Base-by-base conservation (phyloP, 1,140 invertebrate species). In the Babylonia areolata region DNA sequence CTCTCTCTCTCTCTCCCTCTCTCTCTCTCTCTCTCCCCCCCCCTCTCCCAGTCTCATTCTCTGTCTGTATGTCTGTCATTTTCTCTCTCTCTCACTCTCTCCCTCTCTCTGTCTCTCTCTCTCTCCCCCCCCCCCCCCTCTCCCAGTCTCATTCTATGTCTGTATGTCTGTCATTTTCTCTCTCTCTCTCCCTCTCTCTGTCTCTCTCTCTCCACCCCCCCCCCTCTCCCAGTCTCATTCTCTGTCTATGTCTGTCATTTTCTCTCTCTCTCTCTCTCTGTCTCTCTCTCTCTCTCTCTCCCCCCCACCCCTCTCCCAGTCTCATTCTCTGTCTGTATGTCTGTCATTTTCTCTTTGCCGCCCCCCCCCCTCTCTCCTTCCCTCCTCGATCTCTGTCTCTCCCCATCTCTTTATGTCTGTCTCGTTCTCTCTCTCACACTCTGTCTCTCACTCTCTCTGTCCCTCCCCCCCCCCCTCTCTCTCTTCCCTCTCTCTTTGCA, bases 201-300 rank as follows among this genome's bases (percentile, higher is more conserved):
- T 51, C 46, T 51, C 46, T 51, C 46, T 51, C 46, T 51, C 46
- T 51, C 46, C 20, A 6, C 20, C 46, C 20, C 46, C 28, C 69
- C 28, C 69, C 28, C 69, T 71, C 69, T 71, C 69, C 28, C 28
- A 11, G 9, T 71, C 23, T 28, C 69, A 6, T n/a, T 71, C 69
- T 71, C 28, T 33, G 5, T n/a, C n/a, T n/a, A n/a, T n/a, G n/a
- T n/a, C n/a, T n/a, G n/a, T n/a, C n/a, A n/a, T n/a, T n/a, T n/a
- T n/a, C n/a, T n/a, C n/a, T n/a, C n/a, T n/a, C n/a, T n/a, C 33
- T 37, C 33, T 75, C 73, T 37, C 33, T 75, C 73, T 35, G 20
- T 75, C 73, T 37, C 73, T 37, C 33, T 75, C 73, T 75, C 73
- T n/a, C n/a, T n/a, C n/a, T n/a, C n/a, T n/a, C n/a, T n/a, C n/a